Base-by-base conservation (phyloP, 2,797 vertebrate species). In the Coendou prehensilis region DNA sequence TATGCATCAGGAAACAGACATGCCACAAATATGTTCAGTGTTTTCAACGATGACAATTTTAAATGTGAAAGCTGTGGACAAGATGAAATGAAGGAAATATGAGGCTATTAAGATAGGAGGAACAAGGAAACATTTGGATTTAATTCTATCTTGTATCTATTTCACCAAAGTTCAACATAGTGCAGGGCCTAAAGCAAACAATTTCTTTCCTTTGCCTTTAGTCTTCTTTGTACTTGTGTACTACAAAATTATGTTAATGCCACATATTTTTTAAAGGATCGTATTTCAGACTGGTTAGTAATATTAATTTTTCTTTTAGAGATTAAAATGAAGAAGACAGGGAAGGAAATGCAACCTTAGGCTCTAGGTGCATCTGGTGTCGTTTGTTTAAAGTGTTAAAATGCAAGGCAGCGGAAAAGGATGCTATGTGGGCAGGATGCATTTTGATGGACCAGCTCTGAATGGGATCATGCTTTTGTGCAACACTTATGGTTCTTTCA, bases 81-180 rank as follows among this genome's bases (percentile, higher is more conserved):
- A 93, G 54, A 64, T 81, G 87, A 98, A 97, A 95, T 91, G 84
- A 97, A 96, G 87, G 91, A 75, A 78, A 64, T 94, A 94, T 83
- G 85, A 96, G 71, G 80, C 63, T 95, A 96, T 95, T 96, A 97
- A 94, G 86, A 96, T 15, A 86, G 79, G 97, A 95, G 86, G 98
- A 98, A 95, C 87, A 88, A 96, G 95, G 94, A 97, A 97, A 97
- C 90, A 81, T 97, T 98, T 98, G 97, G 94, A 94, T 97, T 98
- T 98, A 89, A 97, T 98, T 98, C 89, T 33, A 2, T 18, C 82
- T 98, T 97, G 96, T 96, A 96, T 95, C 37, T 64, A 84, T 61
- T 97, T 89, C 97, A 97, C 85, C 79, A 37, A 97, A 86, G 90
- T 47, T 63, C 95, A 97, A 63, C 28, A 90, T 52, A 97, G 75